Evolutionary conservation across 2,113 vertebrate genomes (phyloP), one percentile per base, ranked within the genome.

Genomic region (Struthio camelus): DNA sequence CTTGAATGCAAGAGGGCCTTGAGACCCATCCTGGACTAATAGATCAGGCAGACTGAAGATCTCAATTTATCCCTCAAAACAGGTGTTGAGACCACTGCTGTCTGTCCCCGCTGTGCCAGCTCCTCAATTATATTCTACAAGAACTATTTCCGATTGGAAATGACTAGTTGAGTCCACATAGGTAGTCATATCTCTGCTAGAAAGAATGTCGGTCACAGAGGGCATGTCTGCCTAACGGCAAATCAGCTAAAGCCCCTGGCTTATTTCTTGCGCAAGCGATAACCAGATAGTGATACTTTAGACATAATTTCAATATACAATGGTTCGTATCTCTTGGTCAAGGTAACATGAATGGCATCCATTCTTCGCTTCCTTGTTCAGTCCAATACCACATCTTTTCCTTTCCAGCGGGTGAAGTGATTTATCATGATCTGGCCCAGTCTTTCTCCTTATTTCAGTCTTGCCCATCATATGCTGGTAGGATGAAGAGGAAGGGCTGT

Each of bases 381-480:
- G 1, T 90, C 79, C 34, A 6, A 0, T 64, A 87, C 42, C 15
- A 91, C 40, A 32, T 86, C 65, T 84, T 90, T 84, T 61, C 15
- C 18, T 83, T 78, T 34, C 50, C 61, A 50, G 18, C 66, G 36
- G n/a, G 42, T 83, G 23, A 94, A 81, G 59, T 40, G 40, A 88
- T 67, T 80, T 77, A 58, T 71, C 85, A 46, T 77, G 50, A 67
- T 61, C 48, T 89, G 51, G 87, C 65, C 20, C 61, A 69, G 25
- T 72, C 93, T 89, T 93, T 79, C 58, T 73, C 58, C 38, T 92
- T 77, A 89, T 93, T 91, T 93, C 40, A 71, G 14, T 88, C 88
- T 96, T 87, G 51, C 62, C 84, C 16, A 78, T 95, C 67, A 30
- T 67, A 48, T 40, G 42, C 58, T 70, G 34, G 34, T 69, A 90